These are phyloP conservation scores for Thereva nobilitata DNA, from an alignment of 2,888 invertebrate genomes.

Conservation along the genomic window DNA sequence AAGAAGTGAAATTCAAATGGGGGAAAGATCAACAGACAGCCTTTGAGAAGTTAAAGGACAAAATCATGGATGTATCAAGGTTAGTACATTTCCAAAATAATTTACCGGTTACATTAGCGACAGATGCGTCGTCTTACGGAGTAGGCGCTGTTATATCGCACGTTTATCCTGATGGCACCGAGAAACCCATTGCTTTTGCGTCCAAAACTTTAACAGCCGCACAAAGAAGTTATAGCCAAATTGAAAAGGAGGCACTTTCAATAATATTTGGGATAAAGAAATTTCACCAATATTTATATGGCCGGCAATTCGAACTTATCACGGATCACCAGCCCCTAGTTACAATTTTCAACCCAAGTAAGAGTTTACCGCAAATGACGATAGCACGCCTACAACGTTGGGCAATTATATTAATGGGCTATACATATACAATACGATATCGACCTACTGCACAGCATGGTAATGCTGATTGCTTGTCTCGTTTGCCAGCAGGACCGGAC, in stretches of 20 bases:
- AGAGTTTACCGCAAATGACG: slow-evolving; percentile 39
- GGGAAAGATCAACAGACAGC: too few relatives aligned
- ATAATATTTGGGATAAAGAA: slow-evolving; percentile 41
- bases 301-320: slow-evolving; percentile 38
- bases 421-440: slow-evolving; percentile 38
- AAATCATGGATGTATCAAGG: too few relatives aligned
- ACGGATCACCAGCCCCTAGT: slow-evolving; percentile 42
- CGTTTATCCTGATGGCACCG: neutral
- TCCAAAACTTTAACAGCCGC: too few relatives aligned
- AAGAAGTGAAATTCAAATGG: too few relatives aligned
- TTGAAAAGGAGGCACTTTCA: slow-evolving; percentile 42
- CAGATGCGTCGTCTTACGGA: too few relatives aligned
- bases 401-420: slow-evolving; percentile 40
- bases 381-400: slow-evolving; percentile 41
- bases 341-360: slow-evolving; percentile 40
- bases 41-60: too few relatives aligned
- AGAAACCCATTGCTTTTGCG: neutral
- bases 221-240: slow-evolving; percentile 40
- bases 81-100: too few relatives aligned
- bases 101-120: too few relatives aligned
- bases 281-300: slow-evolving; percentile 43
- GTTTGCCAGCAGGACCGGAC: slow-evolving; percentile 41
- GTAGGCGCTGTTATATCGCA: slow-evolving; percentile 46
- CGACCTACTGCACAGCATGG: slow-evolving; percentile 37
- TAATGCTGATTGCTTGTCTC: slow-evolving; percentile 42